Conservation (phyloP, 35 echinoderm and acorn worm genomes). For the Nesometra sesokonis region DNA sequence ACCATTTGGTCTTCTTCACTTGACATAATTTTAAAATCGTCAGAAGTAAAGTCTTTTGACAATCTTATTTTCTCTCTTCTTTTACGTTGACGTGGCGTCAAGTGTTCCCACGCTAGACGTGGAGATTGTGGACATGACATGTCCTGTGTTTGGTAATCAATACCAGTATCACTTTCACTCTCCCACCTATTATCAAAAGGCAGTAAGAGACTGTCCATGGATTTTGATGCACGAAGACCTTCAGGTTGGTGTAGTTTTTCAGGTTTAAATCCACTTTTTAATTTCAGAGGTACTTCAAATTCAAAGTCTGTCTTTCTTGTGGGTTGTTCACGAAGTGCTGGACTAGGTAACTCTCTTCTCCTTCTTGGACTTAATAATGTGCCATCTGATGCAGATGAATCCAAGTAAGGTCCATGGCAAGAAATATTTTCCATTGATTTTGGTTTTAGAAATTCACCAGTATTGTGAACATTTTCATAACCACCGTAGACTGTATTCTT, state of each 20-base stretch:
- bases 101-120: constrained; percentile 68
- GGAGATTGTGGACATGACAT: constrained; percentile 13
- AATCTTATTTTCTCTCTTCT: constrained; percentile 46
- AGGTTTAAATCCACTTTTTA: not conserved
- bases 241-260: not conserved
- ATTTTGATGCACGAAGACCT: not conserved
- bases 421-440: not conserved
- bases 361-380: not conserved
- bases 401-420: not conserved
- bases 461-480: not conserved
- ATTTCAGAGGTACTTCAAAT: not conserved
- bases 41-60: not conserved
- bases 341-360: not conserved
- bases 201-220: not conserved
- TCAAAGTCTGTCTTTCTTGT: not conserved
- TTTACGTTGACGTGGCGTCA: constrained; percentile 70
- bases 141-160: not conserved
- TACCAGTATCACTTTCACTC: not conserved
- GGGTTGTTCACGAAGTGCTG: not conserved
- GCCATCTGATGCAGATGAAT: not conserved
- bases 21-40: not conserved
- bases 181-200: not conserved
- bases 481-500: not conserved
- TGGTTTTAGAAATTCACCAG: not conserved
- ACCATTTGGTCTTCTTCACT: not conserved